Conservation (phyloP, 2,888 invertebrate species). For the Heterodera filipjevi region DNA sequence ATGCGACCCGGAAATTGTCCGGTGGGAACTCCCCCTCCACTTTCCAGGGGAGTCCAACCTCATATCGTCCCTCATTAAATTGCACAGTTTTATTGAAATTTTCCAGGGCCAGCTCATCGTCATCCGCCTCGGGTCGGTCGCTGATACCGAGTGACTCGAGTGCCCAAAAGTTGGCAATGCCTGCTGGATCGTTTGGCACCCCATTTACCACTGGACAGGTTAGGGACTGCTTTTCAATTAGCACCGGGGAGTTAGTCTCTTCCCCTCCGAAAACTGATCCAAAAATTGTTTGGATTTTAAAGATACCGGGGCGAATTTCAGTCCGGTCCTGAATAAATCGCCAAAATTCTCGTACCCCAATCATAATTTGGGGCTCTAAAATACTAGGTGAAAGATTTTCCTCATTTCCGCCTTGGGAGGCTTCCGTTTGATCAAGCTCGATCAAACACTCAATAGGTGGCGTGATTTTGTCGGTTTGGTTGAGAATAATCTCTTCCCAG, state of each 20-base stretch:
- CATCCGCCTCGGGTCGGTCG: neutral
- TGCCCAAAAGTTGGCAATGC: conserved; percentile 1
- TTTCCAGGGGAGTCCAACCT: neutral
- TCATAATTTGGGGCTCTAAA: neutral
- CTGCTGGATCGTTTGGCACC: neutral
- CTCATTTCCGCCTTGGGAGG: too few relatives aligned
- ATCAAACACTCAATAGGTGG: neutral
- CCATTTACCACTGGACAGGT: neutral
- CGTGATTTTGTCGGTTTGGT: neutral
- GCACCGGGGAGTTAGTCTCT: neutral
- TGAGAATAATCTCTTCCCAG: neutral
- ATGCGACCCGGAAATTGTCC: neutral
- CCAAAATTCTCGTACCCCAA: conserved; percentile 12
- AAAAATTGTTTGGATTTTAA: neutral
- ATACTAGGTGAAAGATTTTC: neutral
- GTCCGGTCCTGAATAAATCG: neutral
- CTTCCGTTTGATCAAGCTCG: neutral
- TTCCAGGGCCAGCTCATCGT: neutral
- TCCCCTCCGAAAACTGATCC: neutral
- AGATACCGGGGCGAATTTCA: neutral
- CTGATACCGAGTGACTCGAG: neutral
- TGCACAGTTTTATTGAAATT: neutral
- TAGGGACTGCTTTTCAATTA: neutral
- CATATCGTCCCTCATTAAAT: neutral
- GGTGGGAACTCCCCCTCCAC: neutral